phyloP scores from a whole-genome alignment of 2,113 vertebrate species.

The Serinus canaria region DNA sequence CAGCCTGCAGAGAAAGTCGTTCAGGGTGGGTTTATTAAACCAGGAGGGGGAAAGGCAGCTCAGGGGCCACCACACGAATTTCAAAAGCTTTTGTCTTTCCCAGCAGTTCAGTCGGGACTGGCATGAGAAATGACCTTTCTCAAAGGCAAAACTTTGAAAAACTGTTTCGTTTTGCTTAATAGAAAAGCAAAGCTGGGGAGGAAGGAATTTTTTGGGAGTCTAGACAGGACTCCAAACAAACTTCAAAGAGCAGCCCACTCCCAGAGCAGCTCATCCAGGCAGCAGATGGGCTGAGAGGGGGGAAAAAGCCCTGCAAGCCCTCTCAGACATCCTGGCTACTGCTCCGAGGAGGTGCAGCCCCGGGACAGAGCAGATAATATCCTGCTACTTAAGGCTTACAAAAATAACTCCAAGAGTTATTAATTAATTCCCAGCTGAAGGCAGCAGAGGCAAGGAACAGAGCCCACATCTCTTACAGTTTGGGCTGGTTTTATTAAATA shows the following conservation, averaged over 20 bases:
- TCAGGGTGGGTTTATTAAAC: not conserved
- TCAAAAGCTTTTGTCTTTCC: not conserved
- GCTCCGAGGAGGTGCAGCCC: not conserved
- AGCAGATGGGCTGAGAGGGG: not conserved
- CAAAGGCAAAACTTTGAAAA: not conserved
- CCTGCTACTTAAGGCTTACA: not conserved
- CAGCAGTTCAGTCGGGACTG: not conserved
- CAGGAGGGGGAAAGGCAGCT: not conserved
- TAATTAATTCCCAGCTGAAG: not conserved
- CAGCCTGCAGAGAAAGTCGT: not conserved
- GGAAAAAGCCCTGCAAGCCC: not conserved
- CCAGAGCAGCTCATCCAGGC: not conserved
- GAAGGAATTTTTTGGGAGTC: constrained; percentile 15
- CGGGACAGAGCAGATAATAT: not conserved
- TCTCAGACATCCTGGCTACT: constrained; percentile 39
- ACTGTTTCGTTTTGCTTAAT: not conserved
- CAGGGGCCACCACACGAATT: not conserved
- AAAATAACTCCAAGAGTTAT: not conserved
- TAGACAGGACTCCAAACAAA: constrained; percentile 53
- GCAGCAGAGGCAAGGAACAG: not conserved
- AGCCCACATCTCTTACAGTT: not conserved
- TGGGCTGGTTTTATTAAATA: not conserved
- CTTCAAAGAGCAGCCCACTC: constrained; percentile 28
- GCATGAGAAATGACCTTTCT: not conserved
- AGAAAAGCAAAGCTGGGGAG: not conserved